Conservation (phyloP, 2,797 vertebrate genomes). For the Echiichthys vipera region DNA sequence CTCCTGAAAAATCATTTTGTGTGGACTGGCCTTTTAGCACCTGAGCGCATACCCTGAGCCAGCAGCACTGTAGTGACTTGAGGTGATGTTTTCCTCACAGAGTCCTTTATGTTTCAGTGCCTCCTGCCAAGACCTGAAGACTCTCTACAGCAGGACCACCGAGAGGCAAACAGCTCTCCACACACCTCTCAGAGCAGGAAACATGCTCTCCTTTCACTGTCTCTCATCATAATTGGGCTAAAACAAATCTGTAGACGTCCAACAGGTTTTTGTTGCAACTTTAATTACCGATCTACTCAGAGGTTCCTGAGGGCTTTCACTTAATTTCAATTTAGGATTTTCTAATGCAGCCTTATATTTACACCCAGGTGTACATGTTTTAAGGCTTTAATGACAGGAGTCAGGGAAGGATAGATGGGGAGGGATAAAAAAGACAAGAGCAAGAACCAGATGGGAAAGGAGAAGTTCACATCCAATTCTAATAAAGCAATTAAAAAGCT, state of each 20-base stretch:
- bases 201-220: slow-evolving; percentile 6
- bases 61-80: not conserved
- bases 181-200: slow-evolving; percentile 15
- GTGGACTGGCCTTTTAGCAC: slow-evolving; percentile 7
- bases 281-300: slow-evolving; percentile 4
- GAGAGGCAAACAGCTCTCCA: slow-evolving; percentile 19
- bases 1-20: not conserved
- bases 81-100: slow-evolving; percentile 49
- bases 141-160: slow-evolving; percentile 17
- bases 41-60: slow-evolving; percentile 2
- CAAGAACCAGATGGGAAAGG: slow-evolving; percentile 20
- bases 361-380: not conserved
- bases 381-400: not conserved
- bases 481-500: slow-evolving; percentile 33
- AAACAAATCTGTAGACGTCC: not conserved
- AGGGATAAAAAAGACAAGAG: not conserved
- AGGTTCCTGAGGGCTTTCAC: slow-evolving; percentile 3
- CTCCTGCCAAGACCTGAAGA: slow-evolving; percentile 27
- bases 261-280: slow-evolving; percentile 8
- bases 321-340: not conserved
- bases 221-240: not conserved
- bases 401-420: not conserved
- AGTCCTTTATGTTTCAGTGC: slow-evolving; percentile 35
- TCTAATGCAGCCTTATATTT: not conserved
- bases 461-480: slow-evolving; percentile 41